Conservation (phyloP, 2,797 vertebrate species). For the Ptychadena robeensis region DNA sequence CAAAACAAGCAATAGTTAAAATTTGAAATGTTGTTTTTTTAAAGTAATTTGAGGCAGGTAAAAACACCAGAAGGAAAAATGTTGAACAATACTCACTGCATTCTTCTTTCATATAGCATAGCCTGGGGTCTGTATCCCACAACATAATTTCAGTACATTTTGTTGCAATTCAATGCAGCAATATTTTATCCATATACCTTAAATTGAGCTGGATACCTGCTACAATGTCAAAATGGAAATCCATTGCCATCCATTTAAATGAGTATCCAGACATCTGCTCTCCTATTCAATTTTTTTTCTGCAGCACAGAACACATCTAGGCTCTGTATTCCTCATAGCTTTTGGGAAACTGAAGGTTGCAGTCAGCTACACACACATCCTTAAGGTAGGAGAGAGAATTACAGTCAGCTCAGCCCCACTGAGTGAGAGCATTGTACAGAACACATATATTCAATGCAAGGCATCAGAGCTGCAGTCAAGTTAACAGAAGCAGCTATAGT, state of each 20-base stretch:
- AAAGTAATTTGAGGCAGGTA: constrained; percentile 10
- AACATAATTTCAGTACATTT: constrained; percentile 89
- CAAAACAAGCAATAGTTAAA: no score
- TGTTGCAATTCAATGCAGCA: constrained; percentile 71
- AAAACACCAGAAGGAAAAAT: constrained; percentile 41
- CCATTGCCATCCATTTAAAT: constrained; percentile 56
- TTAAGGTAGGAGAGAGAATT: constrained; percentile 70
- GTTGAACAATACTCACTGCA: constrained; percentile 88
- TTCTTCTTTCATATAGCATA: constrained; percentile 85
- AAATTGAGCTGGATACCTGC: constrained; percentile 74
- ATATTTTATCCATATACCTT: constrained; percentile 75
- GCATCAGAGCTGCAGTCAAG: constrained; percentile 61
- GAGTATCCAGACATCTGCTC: rapidly evolving
- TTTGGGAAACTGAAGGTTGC: constrained; percentile 74
- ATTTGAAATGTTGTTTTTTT: no score
- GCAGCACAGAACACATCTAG: constrained; percentile 72
- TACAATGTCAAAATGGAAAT: constrained; percentile 60
- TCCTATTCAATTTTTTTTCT: background rate
- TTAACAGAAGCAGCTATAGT: constrained; percentile 41
- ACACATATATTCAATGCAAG: constrained; percentile 40
- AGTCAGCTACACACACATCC: constrained; percentile 74
- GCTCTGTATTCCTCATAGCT: constrained; percentile 71
- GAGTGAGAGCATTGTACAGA: constrained; percentile 59
- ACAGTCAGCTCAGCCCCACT: constrained; percentile 63
- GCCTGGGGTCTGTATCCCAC: constrained; percentile 82